Evolutionary conservation across 2,113 vertebrate species (phyloP), one percentile per base, ranked within the genome.

Genomic region (Chionis minor): DNA sequence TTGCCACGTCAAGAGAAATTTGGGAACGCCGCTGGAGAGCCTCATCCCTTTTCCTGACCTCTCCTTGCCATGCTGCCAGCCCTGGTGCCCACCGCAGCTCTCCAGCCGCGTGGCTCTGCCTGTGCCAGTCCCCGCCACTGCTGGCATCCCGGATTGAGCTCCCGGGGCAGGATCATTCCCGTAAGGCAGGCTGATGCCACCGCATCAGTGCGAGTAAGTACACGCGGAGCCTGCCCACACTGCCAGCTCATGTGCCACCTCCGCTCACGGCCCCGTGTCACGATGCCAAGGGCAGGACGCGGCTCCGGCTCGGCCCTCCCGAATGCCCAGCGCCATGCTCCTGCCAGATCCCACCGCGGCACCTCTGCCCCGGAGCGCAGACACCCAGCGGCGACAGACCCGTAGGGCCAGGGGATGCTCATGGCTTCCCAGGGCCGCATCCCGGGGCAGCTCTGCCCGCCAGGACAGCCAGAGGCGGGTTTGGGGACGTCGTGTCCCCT

Each of bases 121-220:
- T 5, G 2, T 3, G 47, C 38, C 8, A 2, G 40, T 55, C 56
- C 77, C 72, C 78, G n/a, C 4, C 16, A 1, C 54, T 8, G 10
- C 20, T 3, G 35, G 20, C 7, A 16, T 8, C 66, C 35, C 86
- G 2, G 20, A 18, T 1, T 0, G 16, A 16, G 77, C 28, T 45
- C 45, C 80, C 1, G 11, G 55, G 38, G 15, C 2, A 22, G 77
- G 27, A 40, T 13, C 4, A 3, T 14, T 42, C 33, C 78, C 2
- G 2, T 4, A 1, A 23, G 23, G 2, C 59, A 8, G 9, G 56
- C 40, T 6, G 56, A 5, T 45, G 80, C 40, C 91, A 63, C 70
- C 10, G 0, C 14, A 10, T 1, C 2, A 2, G 11, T 8, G 54
- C 0, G 1, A 61, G 30, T 1, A 0, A 1, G 0, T 1, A 7